Evolutionary conservation across 2,888 invertebrate genomes (phyloP).

Genomic region (Phyllotreta cruciferae): DNA sequence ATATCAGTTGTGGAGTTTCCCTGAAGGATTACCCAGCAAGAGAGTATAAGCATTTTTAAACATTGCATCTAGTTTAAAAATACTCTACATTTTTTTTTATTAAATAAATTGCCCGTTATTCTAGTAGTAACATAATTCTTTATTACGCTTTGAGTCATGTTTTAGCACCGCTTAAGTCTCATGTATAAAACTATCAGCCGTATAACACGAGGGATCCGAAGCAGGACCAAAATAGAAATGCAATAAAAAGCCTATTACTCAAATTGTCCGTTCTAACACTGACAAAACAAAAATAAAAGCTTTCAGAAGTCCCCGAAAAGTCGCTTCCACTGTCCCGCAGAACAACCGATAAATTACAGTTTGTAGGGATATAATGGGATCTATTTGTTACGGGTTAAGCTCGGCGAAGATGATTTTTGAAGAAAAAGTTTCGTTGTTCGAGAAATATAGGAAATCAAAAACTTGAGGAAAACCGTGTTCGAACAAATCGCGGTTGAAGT

Average conservation of each 20-base stretch:
- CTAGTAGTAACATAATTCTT: too few species aligned
- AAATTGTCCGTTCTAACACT: slow-evolving; percentile 12
- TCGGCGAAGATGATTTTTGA: slow-evolving; percentile 9
- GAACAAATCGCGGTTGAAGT: background rate
- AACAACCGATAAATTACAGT: slow-evolving; percentile 17
- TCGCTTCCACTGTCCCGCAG: slow-evolving; percentile 1
- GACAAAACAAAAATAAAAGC: slow-evolving; percentile 16
- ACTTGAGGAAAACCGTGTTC: slow-evolving; percentile 1
- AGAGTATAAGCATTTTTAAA: too few species aligned
- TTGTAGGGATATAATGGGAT: slow-evolving; percentile 15
- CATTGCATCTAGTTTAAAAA: too few species aligned
- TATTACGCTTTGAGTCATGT: too few species aligned
- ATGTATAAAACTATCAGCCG: too few species aligned
- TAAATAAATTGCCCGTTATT: too few species aligned
- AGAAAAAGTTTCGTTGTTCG: slow-evolving; percentile 9
- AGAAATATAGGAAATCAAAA: background rate
- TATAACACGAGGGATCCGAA: background rate
- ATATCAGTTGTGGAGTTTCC: too few species aligned
- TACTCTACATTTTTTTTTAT: too few species aligned
- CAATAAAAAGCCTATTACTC: slow-evolving; percentile 22
- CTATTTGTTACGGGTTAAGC: slow-evolving; percentile 19
- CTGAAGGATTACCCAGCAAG: too few species aligned
- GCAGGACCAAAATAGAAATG: slow-evolving; percentile 10
- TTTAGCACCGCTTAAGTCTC: too few species aligned
- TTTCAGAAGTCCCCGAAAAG: slow-evolving; percentile 19